phyloP scores from a whole-genome alignment of 2,113 vertebrate species.

The Lycaon pictus region DNA sequence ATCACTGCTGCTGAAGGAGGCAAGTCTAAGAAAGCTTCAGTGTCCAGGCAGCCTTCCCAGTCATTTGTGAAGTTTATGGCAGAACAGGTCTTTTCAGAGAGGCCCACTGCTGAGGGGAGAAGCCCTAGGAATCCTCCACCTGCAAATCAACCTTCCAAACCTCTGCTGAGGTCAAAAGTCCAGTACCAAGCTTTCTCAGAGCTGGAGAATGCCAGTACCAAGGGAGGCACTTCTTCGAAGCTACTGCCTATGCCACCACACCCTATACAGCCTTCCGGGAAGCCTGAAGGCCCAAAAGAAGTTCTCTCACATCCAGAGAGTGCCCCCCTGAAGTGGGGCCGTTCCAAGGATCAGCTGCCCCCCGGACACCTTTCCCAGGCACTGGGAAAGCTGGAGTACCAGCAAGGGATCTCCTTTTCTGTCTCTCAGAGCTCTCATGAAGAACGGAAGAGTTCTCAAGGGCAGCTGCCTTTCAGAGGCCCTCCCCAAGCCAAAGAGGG shows the following conservation, averaged over 20 bases:
- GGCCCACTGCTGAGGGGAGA: fast-evolving
- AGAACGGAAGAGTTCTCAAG: neutral
- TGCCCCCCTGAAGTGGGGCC: conserved; percentile 30
- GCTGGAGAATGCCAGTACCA: neutral
- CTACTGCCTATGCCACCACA: neutral
- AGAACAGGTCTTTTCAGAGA: conserved; percentile 64
- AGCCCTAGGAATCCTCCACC: neutral
- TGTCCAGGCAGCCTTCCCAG: neutral
- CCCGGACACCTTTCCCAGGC: neutral
- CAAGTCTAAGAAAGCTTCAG: neutral
- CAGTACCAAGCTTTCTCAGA: neutral
- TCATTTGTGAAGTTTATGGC: conserved; percentile 69
- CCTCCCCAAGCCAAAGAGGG: neutral
- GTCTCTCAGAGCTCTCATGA: neutral
- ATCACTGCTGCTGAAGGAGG: neutral
- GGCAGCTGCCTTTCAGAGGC: neutral
- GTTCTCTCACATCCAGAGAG: conserved; percentile 52
- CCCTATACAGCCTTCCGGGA: neutral
- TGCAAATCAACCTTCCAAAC: neutral
- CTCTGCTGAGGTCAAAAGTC: neutral
- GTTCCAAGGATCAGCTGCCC: neutral
- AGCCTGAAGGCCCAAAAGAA: conserved; percentile 51
- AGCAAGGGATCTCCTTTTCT: neutral
- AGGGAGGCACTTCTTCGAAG: neutral
- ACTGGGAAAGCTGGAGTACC: neutral